Evolutionary conservation across 2,113 vertebrate species (phyloP).

Genomic region (Sitta europaea): DNA sequence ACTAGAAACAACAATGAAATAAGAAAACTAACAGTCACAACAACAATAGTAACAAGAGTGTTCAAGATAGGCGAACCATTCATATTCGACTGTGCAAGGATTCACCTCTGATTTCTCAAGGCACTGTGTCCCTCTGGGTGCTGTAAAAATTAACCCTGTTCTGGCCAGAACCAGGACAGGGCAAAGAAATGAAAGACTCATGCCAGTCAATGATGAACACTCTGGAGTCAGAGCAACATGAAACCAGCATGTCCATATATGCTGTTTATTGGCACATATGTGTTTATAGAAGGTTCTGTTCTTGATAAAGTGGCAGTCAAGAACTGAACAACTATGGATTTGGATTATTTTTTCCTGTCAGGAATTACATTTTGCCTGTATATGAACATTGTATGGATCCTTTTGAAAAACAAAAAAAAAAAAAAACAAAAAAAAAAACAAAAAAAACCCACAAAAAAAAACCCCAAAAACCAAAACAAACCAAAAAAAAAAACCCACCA

Average conservation of each 20-base stretch:
- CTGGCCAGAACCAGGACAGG: neutral
- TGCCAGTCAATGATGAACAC: neutral
- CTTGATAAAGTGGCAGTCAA: neutral
- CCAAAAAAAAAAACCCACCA: neutral
- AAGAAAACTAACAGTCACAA: neutral
- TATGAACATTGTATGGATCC: neutral
- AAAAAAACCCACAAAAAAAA: neutral
- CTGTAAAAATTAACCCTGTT: neutral
- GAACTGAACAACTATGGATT: neutral
- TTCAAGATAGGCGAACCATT: neutral
- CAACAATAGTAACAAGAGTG: neutral
- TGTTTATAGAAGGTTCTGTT: neutral
- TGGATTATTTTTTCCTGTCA: neutral
- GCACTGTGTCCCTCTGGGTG: neutral
- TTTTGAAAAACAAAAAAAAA: neutral
- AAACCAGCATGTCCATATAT: neutral
- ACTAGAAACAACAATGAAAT: neutral
- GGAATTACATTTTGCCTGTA: neutral
- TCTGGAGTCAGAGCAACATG: neutral
- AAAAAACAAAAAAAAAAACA: neutral
- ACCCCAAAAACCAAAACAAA: neutral
- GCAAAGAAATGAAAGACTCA: neutral
- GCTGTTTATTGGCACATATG: neutral
- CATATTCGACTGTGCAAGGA: neutral
- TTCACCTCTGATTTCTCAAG: neutral